These are phyloP conservation scores for Lottia gigantea DNA, from an alignment of 2,888 invertebrate species.

Conservation along the genomic window DNA sequence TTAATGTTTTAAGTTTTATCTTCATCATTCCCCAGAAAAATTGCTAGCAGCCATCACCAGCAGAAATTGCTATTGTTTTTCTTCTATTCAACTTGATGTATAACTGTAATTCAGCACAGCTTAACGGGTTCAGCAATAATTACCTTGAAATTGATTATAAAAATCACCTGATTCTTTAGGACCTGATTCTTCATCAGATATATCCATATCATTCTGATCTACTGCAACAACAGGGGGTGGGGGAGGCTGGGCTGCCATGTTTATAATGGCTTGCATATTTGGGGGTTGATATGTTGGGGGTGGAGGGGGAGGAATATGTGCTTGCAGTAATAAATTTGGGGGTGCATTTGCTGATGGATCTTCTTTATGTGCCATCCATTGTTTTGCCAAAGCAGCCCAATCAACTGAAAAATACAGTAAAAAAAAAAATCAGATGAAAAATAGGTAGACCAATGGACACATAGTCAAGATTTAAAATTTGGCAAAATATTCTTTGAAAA, in stretches of 20 bases:
- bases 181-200: slow-evolving; percentile 48
- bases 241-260: slow-evolving; percentile 27
- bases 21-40: no score
- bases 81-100: no score
- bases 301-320: slow-evolving; percentile 25
- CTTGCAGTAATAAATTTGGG: slow-evolving; percentile 7
- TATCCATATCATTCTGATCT: slow-evolving; percentile 54
- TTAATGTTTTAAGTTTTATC: no score
- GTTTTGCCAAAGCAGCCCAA: slow-evolving; percentile 95
- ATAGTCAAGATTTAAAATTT: no score
- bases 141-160: slow-evolving; percentile 14
- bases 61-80: no score
- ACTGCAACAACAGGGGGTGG: slow-evolving; percentile 38
- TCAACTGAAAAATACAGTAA: slow-evolving; percentile 75
- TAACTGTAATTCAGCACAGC: neutral
- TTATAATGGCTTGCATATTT: neutral
- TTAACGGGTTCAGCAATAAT: slow-evolving; percentile 14
- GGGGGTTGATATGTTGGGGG: slow-evolving; percentile 28
- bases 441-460: no score
- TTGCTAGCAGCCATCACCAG: no score
- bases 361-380: slow-evolving; percentile 81
- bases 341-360: slow-evolving; percentile 20
- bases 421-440: no score
- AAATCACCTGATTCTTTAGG: slow-evolving; percentile 20
- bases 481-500: no score